These are phyloP conservation scores for Camelus dromedarius DNA, from an alignment of 2,113 vertebrate genomes.

Conservation along the genomic window DNA sequence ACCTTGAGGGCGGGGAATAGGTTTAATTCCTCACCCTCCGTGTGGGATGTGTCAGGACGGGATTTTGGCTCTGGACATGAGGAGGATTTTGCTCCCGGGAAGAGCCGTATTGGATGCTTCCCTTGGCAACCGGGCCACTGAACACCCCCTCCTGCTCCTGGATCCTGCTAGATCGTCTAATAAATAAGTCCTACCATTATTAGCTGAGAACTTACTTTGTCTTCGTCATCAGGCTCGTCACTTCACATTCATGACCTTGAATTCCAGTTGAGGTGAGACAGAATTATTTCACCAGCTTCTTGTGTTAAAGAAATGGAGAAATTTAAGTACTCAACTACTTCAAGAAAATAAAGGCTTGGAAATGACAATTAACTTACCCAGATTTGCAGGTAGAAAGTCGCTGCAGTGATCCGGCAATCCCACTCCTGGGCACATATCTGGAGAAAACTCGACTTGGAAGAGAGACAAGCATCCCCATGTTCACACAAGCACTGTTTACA, in stretches of 20 bases:
- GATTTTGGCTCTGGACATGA: background rate
- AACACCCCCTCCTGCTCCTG: background rate
- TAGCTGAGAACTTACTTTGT: background rate
- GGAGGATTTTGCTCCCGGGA: background rate
- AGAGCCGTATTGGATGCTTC: background rate
- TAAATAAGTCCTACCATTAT: background rate
- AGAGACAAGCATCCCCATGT: too few relatives aligned
- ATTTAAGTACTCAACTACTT: background rate
- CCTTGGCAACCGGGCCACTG: background rate
- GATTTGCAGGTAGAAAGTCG: background rate
- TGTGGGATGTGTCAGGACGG: background rate
- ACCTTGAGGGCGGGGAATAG: background rate
- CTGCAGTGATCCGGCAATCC: too few relatives aligned
- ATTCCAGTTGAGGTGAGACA: background rate
- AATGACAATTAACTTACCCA: too few relatives aligned
- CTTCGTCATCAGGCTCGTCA: too few relatives aligned
- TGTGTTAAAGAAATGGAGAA: background rate
- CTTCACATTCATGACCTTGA: background rate
- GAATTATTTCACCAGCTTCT: background rate
- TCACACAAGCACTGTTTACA: too few relatives aligned
- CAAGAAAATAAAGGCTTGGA: background rate
- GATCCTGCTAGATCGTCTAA: background rate
- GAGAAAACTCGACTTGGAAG: too few relatives aligned
- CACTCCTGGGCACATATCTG: too few relatives aligned
- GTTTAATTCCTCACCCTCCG: too few relatives aligned